Conservation (phyloP, 2,113 vertebrate species). For the Lonchura striata region DNA sequence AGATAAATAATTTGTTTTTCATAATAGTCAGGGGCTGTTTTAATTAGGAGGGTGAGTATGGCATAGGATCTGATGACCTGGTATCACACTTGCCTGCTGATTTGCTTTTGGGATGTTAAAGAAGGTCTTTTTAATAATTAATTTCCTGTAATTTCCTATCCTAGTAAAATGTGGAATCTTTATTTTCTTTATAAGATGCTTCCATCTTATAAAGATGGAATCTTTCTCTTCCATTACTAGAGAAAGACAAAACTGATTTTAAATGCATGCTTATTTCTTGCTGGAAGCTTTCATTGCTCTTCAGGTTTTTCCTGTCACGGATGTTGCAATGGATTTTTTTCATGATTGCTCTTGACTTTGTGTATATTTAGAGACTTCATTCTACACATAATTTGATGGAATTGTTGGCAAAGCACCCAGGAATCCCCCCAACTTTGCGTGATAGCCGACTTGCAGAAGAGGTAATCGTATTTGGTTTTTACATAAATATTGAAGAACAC, state of each 20-base stretch:
- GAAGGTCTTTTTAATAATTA: not conserved
- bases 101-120: not conserved
- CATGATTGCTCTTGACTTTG: not conserved
- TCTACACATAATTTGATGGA: constrained; percentile 97
- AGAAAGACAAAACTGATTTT: not conserved
- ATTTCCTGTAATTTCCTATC: not conserved
- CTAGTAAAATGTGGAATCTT: not conserved
- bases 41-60: not conserved
- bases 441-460: constrained; percentile 92
- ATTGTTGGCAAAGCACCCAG: constrained; percentile 86
- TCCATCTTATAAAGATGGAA: not conserved
- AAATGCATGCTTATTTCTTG: not conserved
- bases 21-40: not conserved
- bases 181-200: not conserved
- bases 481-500: not conserved
- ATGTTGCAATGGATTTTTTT: not conserved
- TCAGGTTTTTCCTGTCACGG: not conserved
- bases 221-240: not conserved
- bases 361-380: constrained; percentile 87
- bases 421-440: constrained; percentile 92
- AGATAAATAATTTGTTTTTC: not conserved
- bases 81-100: not conserved
- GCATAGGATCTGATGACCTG: not conserved
- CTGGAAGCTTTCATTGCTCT: not conserved
- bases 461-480: constrained; percentile 67